Evolutionary conservation across 2,797 vertebrate genomes (phyloP).

Genomic region (Diplodus sargus): DNA sequence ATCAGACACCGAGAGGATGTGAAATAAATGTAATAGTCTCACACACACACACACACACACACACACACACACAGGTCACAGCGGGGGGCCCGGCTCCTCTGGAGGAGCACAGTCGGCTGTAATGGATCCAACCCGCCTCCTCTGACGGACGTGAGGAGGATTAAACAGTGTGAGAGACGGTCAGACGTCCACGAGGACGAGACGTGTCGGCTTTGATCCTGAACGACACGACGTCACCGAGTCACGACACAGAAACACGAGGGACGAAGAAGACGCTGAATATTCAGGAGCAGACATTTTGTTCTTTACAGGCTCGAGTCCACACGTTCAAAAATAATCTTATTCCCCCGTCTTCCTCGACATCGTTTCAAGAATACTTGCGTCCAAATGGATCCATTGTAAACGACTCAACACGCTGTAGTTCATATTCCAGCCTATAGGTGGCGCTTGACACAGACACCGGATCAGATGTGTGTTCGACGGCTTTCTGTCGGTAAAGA

Average conservation of each 20-base stretch:
- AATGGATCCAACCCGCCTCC: constrained; percentile 20
- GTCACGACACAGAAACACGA: not conserved
- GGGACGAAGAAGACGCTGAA: constrained; percentile 3
- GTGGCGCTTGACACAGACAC: not conserved
- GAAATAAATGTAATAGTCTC: constrained; percentile 1
- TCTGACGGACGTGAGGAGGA: constrained; percentile 13
- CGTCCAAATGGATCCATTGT: too few relatives aligned
- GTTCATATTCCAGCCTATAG: too few relatives aligned
- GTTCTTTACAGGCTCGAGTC: not conserved
- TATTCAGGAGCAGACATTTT: constrained; percentile 17
- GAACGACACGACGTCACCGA: not conserved
- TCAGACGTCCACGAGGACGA: constrained; percentile 24
- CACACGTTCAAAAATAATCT: too few relatives aligned
- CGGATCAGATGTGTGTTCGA: constrained; percentile 2
- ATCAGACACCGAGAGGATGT: constrained; percentile 22
- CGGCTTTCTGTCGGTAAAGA: too few relatives aligned
- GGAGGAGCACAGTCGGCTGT: constrained; percentile 7
- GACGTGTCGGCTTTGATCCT: constrained; percentile 31
- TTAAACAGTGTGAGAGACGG: constrained; percentile 7
- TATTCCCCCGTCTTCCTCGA: too few relatives aligned
- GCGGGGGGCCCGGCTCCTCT: not conserved
- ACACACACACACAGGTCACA: not conserved
- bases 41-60: not conserved
- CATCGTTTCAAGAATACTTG: too few relatives aligned
- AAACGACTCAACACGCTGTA: too few relatives aligned